A percentile compares a stretch with the other conserved stretches of the same genome.
These are phyloP conservation scores for Urocolius indicus DNA, from an alignment of 2,113 vertebrate genomes.

Conservation along the genomic window DNA sequence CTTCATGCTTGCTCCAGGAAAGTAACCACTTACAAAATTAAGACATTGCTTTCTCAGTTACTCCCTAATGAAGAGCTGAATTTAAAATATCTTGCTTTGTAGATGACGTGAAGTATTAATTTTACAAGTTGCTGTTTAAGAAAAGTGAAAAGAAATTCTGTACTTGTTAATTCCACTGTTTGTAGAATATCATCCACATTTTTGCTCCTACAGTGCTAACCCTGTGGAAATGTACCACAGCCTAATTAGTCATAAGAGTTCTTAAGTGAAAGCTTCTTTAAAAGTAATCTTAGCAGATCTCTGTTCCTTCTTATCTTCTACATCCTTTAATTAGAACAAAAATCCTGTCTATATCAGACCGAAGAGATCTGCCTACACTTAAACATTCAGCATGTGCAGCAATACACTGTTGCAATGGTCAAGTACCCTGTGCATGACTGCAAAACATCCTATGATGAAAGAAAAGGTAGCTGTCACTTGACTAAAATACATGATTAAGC, in stretches of 20 bases:
- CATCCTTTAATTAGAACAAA: conserved; percentile 59
- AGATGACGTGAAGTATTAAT: not conserved
- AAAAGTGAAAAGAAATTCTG: not conserved
- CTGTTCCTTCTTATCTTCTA: conserved; percentile 20
- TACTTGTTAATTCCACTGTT: not conserved
- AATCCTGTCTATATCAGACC: not conserved
- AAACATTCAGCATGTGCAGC: not conserved
- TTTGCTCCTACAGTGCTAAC: not conserved
- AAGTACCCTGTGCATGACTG: not conserved
- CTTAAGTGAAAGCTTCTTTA: conserved; percentile 56
- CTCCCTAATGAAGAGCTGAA: not conserved
- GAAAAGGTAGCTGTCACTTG: not conserved
- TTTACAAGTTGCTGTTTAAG: not conserved
- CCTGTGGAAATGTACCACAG: not conserved
- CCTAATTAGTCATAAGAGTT: conserved; percentile 41
- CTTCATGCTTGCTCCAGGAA: not conserved
- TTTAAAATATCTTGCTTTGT: not conserved
- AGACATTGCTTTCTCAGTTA: not conserved
- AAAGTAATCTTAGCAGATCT: conserved; percentile 46
- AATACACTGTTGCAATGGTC: not conserved
- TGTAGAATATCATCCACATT: not conserved
- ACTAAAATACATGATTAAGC: not conserved
- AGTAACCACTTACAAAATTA: not conserved
- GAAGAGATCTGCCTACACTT: not conserved
- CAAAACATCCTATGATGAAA: not conserved